These are phyloP conservation scores for Onychostoma macrolepis DNA, from an alignment of 2,113 vertebrate genomes.

Conservation along the genomic window DNA sequence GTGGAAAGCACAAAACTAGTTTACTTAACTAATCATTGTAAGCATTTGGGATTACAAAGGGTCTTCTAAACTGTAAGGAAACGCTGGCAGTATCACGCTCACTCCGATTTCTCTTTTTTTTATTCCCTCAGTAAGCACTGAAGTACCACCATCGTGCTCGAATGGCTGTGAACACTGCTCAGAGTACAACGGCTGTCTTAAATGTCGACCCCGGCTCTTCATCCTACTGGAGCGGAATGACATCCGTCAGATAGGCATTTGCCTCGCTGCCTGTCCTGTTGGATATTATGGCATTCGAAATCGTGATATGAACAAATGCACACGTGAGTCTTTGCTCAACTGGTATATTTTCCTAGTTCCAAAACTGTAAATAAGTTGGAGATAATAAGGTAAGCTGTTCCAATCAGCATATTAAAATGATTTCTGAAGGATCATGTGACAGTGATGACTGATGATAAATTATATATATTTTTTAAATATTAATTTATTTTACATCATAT, in stretches of 20 bases:
- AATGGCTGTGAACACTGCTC: constrained; percentile 96
- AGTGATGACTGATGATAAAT: neutral
- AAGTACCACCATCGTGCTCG: constrained; percentile 88
- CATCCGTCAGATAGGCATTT: constrained; percentile 93
- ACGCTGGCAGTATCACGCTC: neutral
- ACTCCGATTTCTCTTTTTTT: constrained; percentile 7
- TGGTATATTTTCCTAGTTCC: neutral
- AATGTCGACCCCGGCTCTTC: constrained; percentile 95
- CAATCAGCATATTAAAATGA: neutral
- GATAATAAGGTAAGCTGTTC: neutral
- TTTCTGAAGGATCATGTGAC: neutral
- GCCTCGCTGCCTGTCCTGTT: constrained; percentile 90
- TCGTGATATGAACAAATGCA: constrained; percentile 97
- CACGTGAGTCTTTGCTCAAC: constrained; percentile 82
- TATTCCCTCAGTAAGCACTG: constrained; percentile 84
- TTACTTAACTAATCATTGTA: neutral
- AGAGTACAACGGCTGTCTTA: constrained; percentile 95
- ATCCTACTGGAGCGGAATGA: constrained; percentile 96
- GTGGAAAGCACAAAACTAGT: neutral
- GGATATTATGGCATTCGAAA: constrained; percentile 96
- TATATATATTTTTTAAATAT: neutral
- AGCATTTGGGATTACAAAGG: neutral
- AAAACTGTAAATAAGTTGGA: neutral
- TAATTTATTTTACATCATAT: neutral
- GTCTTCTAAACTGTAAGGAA: neutral